Evolutionary conservation across 2,113 vertebrate genomes (phyloP), one percentile per base, ranked within the genome.

Genomic region (Bufo bufo): DNA sequence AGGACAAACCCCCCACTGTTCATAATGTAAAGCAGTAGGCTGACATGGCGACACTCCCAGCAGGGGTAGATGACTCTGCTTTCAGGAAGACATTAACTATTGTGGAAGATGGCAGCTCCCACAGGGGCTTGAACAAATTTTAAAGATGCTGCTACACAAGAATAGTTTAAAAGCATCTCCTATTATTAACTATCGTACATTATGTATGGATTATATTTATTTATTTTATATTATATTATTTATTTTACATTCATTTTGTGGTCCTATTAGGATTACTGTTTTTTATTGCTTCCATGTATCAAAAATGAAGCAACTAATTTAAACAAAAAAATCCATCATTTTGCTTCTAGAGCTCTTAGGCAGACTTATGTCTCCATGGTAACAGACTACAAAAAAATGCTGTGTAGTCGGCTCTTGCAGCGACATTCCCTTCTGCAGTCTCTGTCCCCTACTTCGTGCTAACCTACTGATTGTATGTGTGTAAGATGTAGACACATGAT

Each of bases 1-100:
- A 84, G 82, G 50, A 66, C 13, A 54, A 58, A 58, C 47, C 66
- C 23, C 83, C 50, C 23, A 50, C 19, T 23, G 82, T 54, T 33
- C 82, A 50, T 63, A 69, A 69, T 63, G 59, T 49, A 69, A 50
- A 69, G 82, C 63, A n/a, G 61, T 71, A 9, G 59, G 59, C 59
- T 47, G 17, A 82, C 43, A 82, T 82, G 80, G 45, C 20, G 56
- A 49, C n/a, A 71, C 17, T 71, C 59, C 49, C n/a, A 16, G 47
- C n/a, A 52, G 58, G 19, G 47, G 20, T 52, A n/a, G 52, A 3
- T 12, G 20, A 47, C n/a, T 33, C 47, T 33, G 14, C 3, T 84
- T 63, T 12, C 63, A 54, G 63, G 3, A 84, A 66, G 10, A 69
- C n/a, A 84, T 84, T 54, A 81, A 33, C 63, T 63, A 13, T 52